Base-by-base conservation (phyloP, 2,888 invertebrate genomes). In the Chaitophorus viminalis region DNA sequence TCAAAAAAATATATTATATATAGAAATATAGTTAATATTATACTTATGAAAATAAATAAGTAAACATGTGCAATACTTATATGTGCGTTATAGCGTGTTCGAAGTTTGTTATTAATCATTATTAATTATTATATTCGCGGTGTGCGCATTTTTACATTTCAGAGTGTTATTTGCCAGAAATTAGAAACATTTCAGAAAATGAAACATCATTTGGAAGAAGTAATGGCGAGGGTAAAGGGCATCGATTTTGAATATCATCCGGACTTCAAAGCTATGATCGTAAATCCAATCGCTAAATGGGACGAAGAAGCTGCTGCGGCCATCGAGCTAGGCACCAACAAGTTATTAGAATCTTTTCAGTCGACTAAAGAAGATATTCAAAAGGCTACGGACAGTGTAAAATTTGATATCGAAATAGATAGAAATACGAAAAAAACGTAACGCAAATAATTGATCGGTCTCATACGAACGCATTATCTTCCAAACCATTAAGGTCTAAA, bases 141-240 rank as follows among this genome's bases (percentile, higher is more conserved):
- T 11, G 25, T 54, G 8, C 21, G 21, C 46, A 31, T 82, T 82
- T 82, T 17, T 52, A 82, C 46, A 1, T 82, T 86, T 65, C 74
- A 87, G 87, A 31, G 0, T 33, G 29, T 17, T 21, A 39, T 46
- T 14, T 68, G 81, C 39, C 87, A 87, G 31, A 72, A 81, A 65
- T 54, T 87, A 6, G 79, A 87, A 74, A 75, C 81, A 36, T 87
- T 87, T 52, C 36, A 54, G 5, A n/a, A 3, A 17, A 74, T 87
- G 1, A 87, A 87, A 74, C 54, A 81, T 0, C 74, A 81, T 25
- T n/a, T 87, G 31, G 87, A 87, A 33, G 87, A 87, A 29, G 4
- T 87, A n/a, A 87, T 87, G 74, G 25, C 54, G 18, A 74, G 81
- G 6, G 81, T 52, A 65, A 65, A 65, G 3, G 36, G 17, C 11